phyloP scores from a whole-genome alignment of 2,888 invertebrate genomes.

The Sinhomidia bicolor region DNA sequence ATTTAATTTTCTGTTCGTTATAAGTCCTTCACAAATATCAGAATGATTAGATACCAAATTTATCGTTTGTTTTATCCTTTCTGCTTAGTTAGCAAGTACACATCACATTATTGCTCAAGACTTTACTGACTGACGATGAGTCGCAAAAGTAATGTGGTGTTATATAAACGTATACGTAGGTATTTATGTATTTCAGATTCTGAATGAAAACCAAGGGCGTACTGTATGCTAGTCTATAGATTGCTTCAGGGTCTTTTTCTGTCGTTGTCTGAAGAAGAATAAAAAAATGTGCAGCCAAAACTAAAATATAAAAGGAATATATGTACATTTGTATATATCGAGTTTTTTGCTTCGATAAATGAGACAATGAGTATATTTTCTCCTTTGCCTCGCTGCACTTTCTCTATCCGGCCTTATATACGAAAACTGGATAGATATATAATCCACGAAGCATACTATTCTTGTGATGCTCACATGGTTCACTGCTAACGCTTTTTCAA shows the following conservation, averaged over 20 bases:
- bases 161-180: too few species aligned
- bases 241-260: neutral
- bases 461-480: neutral
- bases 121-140: neutral
- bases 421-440: neutral
- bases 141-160: neutral
- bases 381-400: neutral
- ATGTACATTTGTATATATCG: neutral
- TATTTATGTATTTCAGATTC: neutral
- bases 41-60: neutral
- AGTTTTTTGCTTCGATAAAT: too few species aligned
- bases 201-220: neutral
- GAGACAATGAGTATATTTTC: neutral
- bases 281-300: neutral
- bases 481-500: neutral
- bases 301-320: neutral
- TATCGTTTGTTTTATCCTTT: neutral
- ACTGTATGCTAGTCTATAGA: too few species aligned
- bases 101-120: neutral
- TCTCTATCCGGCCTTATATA: neutral
- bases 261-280: neutral
- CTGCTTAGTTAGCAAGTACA: neutral
- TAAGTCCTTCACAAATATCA: too few species aligned
- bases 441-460: neutral
- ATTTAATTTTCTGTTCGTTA: too few species aligned